Evolutionary conservation across 1,140 invertebrate genomes (phyloP).

Genomic region (Drosophila erecta): DNA sequence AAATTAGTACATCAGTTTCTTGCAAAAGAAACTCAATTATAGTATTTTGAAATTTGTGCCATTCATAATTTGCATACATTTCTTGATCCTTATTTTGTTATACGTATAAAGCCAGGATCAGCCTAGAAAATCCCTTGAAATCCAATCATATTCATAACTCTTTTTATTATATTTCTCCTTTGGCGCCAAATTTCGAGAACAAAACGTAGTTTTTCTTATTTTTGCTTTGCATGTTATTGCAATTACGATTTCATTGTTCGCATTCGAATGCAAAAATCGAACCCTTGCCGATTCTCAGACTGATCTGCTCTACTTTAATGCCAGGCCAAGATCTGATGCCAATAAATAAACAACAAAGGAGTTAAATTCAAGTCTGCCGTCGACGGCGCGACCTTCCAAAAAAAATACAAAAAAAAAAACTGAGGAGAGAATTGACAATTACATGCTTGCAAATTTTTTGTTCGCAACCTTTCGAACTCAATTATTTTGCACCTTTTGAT

Average conservation of each 20-base stretch:
- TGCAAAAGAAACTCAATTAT: constrained; percentile 2
- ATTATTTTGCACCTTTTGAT: constrained; percentile 82
- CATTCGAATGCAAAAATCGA: constrained; percentile 61
- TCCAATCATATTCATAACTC: constrained; percentile 31
- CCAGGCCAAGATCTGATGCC: constrained; percentile 47
- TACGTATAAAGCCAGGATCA: no score
- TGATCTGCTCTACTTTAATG: constrained; percentile 55
- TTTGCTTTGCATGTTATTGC: constrained; percentile 77
- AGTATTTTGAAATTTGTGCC: background rate
- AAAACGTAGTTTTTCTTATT: constrained; percentile 22
- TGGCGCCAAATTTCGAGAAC: constrained; percentile 56
- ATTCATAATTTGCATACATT: constrained; percentile 14
- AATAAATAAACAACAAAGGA: constrained; percentile 82
- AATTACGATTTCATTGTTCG: constrained; percentile 73
- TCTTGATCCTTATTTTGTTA: background rate
- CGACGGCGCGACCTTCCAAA: constrained; percentile 18
- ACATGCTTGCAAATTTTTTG: constrained; percentile 83
- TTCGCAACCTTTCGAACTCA: constrained; percentile 67
- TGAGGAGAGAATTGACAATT: constrained; percentile 70
- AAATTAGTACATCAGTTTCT: background rate
- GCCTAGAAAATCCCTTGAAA: constrained; percentile 5
- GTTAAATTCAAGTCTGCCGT: constrained; percentile 68
- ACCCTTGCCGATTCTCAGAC: constrained; percentile 47
- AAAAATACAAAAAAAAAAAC: constrained; percentile 8
- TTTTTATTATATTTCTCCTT: constrained; percentile 24